Evolutionary conservation across 2,888 invertebrate species (phyloP), one percentile per base, ranked within the genome.

Genomic region (Blastobasis lacticolella): DNA sequence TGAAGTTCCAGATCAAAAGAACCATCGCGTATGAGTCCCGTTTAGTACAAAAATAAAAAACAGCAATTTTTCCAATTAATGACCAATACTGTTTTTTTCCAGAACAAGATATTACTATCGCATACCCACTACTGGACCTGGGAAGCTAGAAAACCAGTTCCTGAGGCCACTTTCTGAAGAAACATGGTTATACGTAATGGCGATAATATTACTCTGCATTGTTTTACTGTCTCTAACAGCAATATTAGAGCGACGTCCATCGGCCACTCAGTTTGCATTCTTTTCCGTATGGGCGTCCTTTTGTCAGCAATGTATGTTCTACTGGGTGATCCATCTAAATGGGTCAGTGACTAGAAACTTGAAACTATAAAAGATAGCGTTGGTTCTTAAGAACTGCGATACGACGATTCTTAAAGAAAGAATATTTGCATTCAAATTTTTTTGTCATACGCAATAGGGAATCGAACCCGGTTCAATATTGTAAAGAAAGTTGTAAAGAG

Each of bases 101-200:
- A 85, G 84, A 59, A 78, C 78, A 3, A 69, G 70, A 50, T 85
- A 76, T 47, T 83, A 68, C 63, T 83, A 83, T 54, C 68, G 76
- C 4, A 85, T 84, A 9, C 78, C 81, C 44, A 75, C 78, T 0
- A 55, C 60, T 4, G 84, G 85, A 0, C 62, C 77, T 37, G 85
- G 85, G 36, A 83, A 78, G 52, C 75, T 71, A 10, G 80, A 84
- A 59, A 83, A 85, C 56, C 81, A 88, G 57, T 89, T 90, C 51
- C 61, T 90, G 1, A 78, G 79, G 52, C 90, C 90, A 0, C 68
- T 90, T 5, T 76, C 82, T 8, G 37, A 60, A 0, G 70, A 64
- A 0, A 71, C 78, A 0, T 90, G 90, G 90, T 67, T 70, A 50
- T 67, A 73, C 40, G 72, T 79, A 9, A 37, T 80, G 0, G 75